Conservation (phyloP, 2,113 vertebrate genomes). For the Psephotus haematonotus region DNA sequence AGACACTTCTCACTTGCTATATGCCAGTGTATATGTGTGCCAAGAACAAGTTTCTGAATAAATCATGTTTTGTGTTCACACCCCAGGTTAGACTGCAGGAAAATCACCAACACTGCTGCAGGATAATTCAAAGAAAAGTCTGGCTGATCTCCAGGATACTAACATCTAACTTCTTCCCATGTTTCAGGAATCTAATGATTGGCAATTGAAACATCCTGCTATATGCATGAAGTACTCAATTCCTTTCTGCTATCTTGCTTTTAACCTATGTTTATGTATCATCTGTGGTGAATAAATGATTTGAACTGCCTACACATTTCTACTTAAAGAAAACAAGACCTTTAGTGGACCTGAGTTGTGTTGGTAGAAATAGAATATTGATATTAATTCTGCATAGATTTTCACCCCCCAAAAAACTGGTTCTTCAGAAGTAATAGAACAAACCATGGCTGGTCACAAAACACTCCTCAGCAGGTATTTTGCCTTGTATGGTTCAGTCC, state of each 20-base stretch:
- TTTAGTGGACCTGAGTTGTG: not conserved
- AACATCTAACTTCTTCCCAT: not conserved
- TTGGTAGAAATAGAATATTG: not conserved
- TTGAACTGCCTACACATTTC: not conserved
- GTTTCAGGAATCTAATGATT: not conserved
- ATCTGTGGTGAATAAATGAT: not conserved
- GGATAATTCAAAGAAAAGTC: not conserved
- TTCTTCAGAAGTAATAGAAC: not conserved
- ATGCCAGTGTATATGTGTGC: fast-evolving
- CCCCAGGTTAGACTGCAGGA: not conserved
- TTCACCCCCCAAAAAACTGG: not conserved
- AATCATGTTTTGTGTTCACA: not conserved
- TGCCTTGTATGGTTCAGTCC: not conserved
- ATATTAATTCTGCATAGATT: not conserved
- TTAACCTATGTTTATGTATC: not conserved
- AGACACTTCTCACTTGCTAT: not conserved
- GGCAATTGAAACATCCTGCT: not conserved
- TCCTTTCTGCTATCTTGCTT: not conserved
- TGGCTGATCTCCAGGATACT: not conserved
- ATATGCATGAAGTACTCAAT: not conserved
- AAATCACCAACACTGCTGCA: not conserved
- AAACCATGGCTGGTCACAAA: not conserved
- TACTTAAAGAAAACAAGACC: not conserved
- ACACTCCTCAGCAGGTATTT: not conserved
- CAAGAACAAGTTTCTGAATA: not conserved